Evolutionary conservation across 2,113 vertebrate species (phyloP), one percentile per base, ranked within the genome.

Genomic region (Reinhardtius hippoglossoides): DNA sequence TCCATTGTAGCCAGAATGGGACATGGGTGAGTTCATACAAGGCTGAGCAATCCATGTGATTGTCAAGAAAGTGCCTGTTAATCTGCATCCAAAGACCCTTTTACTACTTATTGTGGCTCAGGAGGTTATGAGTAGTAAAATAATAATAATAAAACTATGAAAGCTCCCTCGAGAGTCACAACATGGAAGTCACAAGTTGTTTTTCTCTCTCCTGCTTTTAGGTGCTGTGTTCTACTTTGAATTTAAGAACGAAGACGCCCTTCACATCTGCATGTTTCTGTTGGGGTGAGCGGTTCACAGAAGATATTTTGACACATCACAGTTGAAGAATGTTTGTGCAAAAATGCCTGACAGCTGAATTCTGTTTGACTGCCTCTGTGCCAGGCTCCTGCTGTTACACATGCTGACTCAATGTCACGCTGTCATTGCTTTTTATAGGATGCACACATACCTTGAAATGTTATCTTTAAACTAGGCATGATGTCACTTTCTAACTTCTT

Each of bases 211-310:
- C 74, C 56, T 82, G 62, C 21, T 44, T 84, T 80, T 55, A 99
- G 98, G 98, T 31, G 96, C 96, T 4, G 91, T 96, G 31, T 99
- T 98, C 91, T 99, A 99, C 87, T 71, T 97, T 71, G 98, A 99
- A 78, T 98, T 99, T 78, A 93, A 88, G 0, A 95, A 95, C 0
- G 96, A 96, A 80, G 95, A 97, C 1, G 86, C 90, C 2, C 96
- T 99, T 63, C 97, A 98, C 79, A 94, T 99, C 80, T 96, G 97
- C 87, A 95, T 99, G 97, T 99, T 97, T 92, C 88, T 95, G 0
- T 92, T 99, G 76, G 98, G 97, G 98, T 99, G 89, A 96, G 97
- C 95, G 13, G 57, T 61, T 54, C 8, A 57, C 24, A 16, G 16
- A 16, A 67, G 2, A 42, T 9, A 56, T 52, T 50, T 18, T 24